phyloP scores from a whole-genome alignment of 2,113 vertebrate species.

The Notarius quadriscutis region DNA sequence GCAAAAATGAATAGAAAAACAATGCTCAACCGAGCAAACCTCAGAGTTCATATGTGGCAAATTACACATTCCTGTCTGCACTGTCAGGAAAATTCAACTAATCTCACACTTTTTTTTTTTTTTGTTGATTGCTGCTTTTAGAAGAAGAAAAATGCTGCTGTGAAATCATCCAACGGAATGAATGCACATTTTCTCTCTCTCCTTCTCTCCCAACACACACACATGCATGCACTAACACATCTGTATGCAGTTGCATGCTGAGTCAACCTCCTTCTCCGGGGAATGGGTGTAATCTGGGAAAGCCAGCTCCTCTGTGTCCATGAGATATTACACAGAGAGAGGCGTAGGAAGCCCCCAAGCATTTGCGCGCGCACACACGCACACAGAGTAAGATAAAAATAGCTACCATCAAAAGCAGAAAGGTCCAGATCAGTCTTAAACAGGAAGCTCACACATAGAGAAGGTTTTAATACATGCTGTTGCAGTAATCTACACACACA shows the following conservation, averaged over 20 bases:
- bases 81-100: background rate
- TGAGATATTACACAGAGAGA: slow-evolving; percentile 21
- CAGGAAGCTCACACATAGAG: background rate
- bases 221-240: slow-evolving; percentile 5
- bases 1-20: slow-evolving; percentile 6
- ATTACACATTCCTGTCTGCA: background rate
- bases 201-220: background rate
- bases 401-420: slow-evolving; percentile 8
- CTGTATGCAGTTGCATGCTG: slow-evolving; percentile 6
- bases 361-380: slow-evolving; percentile 4
- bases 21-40: background rate
- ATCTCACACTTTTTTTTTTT: background rate
- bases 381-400: slow-evolving; percentile 30
- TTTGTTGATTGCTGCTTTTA: background rate
- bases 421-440: slow-evolving; percentile 10
- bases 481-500: slow-evolving; percentile 19
- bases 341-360: slow-evolving; percentile 25
- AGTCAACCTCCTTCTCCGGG: slow-evolving; percentile 16
- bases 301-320: slow-evolving; percentile 26
- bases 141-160: too few relatives aligned
- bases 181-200: background rate
- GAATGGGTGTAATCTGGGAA: slow-evolving; percentile 33
- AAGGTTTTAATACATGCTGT: slow-evolving; percentile 5
- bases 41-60: background rate
- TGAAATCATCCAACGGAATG: background rate